Conservation (phyloP, 2,888 invertebrate species). For the Drepana falcataria region DNA sequence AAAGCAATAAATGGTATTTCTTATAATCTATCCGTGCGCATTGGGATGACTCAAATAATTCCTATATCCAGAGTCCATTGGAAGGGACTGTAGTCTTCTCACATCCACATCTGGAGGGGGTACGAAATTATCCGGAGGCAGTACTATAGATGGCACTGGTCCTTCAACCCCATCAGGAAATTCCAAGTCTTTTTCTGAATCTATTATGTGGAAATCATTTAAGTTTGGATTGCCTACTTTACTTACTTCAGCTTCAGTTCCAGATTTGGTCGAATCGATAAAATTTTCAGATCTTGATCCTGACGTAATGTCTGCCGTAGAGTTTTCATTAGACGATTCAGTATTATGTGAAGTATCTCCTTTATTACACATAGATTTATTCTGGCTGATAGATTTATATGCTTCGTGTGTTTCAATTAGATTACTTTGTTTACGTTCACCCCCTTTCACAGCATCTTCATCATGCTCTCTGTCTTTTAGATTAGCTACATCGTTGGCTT, state of each 20-base stretch:
- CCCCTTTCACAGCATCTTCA: not conserved
- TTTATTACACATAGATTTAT: not conserved
- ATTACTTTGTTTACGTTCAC: not conserved
- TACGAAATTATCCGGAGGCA: conserved; percentile 52
- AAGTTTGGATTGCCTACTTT: conserved; percentile 45
- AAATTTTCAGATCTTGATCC: not conserved
- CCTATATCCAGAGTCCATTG: not conserved
- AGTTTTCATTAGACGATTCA: not conserved
- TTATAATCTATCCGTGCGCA: not conserved
- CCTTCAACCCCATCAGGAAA: conserved; percentile 69
- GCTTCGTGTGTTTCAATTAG: not conserved
- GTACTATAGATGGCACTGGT: conserved; percentile 50
- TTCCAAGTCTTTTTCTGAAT: conserved; percentile 66
- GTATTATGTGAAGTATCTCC: not conserved
- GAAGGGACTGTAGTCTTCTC: not conserved
- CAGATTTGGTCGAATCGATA: conserved; percentile 1
- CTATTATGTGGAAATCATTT: conserved; percentile 59
- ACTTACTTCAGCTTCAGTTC: conserved; percentile 5
- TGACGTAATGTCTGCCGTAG: not conserved
- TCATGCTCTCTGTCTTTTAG: not conserved
- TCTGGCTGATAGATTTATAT: not conserved
- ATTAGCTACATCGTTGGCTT: not conserved
- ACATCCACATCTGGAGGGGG: conserved; percentile 8
- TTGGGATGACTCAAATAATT: not conserved
- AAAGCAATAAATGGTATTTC: too few relatives aligned